These are phyloP conservation scores for Irena cyanogastra DNA, from an alignment of 2,113 vertebrate species.

Conservation along the genomic window DNA sequence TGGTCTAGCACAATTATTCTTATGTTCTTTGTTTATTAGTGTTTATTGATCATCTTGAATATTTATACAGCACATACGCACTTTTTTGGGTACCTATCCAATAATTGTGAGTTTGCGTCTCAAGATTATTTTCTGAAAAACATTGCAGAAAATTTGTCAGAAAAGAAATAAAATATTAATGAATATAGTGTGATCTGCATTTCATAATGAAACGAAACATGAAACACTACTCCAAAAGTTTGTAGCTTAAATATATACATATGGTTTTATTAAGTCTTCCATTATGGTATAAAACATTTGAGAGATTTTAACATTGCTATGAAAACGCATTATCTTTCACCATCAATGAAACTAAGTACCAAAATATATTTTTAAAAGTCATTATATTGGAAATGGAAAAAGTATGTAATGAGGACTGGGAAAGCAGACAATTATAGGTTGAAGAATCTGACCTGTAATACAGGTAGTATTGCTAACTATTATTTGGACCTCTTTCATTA, in stretches of 20 bases:
- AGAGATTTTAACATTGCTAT: neutral
- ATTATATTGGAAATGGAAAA: neutral
- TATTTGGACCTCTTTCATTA: neutral
- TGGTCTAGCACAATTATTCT: neutral
- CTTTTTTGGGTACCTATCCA: neutral
- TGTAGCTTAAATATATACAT: neutral
- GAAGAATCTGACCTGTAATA: neutral
- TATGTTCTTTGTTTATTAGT: neutral
- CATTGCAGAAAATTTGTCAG: neutral
- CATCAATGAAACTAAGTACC: neutral
- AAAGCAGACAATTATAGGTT: neutral
- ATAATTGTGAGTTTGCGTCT: neutral
- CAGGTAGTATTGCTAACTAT: neutral
- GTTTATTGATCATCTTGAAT: neutral
- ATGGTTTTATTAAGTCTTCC: neutral
- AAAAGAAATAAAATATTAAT: neutral
- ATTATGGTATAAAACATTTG: neutral
- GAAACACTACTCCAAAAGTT: neutral
- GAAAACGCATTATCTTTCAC: neutral
- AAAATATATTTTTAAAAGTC: neutral
- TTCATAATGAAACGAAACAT: neutral
- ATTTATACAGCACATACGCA: neutral
- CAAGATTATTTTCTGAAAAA: neutral
- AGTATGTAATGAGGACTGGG: neutral
- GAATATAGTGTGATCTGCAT: neutral